These are phyloP conservation scores for Mercenaria mercenaria DNA, from an alignment of 1,140 invertebrate species.

Conservation along the genomic window DNA sequence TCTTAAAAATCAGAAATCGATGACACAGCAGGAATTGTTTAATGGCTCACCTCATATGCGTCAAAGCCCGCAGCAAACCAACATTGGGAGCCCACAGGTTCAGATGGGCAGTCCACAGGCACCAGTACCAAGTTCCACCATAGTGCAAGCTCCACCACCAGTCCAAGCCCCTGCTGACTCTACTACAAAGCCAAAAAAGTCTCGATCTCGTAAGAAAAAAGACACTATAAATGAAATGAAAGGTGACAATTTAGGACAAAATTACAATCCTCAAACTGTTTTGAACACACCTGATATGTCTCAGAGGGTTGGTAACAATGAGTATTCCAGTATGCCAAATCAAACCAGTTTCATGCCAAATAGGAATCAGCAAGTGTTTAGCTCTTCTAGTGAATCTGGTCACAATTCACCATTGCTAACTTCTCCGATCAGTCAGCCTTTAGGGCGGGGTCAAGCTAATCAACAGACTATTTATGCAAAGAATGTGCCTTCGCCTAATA, in stretches of 20 bases:
- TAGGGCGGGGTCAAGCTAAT: not conserved
- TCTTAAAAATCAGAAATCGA: not conserved
- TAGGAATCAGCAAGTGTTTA: slow-evolving; percentile 46
- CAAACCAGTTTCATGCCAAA: slow-evolving; percentile 35
- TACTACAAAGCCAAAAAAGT: slow-evolving; percentile 82
- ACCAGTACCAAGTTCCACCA: slow-evolving; percentile 74
- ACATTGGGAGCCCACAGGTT: slow-evolving; percentile 70
- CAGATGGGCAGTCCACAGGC: slow-evolving; percentile 71
- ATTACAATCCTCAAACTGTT: slow-evolving; percentile 4
- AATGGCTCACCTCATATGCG: slow-evolving; percentile 66
- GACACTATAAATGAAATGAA: slow-evolving; percentile 55
- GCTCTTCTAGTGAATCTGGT: not conserved
- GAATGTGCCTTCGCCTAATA: slow-evolving; percentile 41
- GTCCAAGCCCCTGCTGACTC: slow-evolving; percentile 84
- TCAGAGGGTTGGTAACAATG: slow-evolving; percentile 48
- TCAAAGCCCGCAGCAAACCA: slow-evolving; percentile 78
- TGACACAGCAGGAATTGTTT: slow-evolving; percentile 45
- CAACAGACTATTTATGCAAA: slow-evolving; percentile 52
- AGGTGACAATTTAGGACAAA: slow-evolving; percentile 12
- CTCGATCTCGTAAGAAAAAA: slow-evolving; percentile 77
- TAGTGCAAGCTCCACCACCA: slow-evolving; percentile 69
- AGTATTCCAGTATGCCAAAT: slow-evolving; percentile 39
- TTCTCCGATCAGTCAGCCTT: slow-evolving; percentile 31
- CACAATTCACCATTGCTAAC: slow-evolving; percentile 54
- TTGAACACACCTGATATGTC: slow-evolving; percentile 28